phyloP scores from a whole-genome alignment of 2,113 vertebrate species.

The Dunckerocampus dactyliophorus region DNA sequence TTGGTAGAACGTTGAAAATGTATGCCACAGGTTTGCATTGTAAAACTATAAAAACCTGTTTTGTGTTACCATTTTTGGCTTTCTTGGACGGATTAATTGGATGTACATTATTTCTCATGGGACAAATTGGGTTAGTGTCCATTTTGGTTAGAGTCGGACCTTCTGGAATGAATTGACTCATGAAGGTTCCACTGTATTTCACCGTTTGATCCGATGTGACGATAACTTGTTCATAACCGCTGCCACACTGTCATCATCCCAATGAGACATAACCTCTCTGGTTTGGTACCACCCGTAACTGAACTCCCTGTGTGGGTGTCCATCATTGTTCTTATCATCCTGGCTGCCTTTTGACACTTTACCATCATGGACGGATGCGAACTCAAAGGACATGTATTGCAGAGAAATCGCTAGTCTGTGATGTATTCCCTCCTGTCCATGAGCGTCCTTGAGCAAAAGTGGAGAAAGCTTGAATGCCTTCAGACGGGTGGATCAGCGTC shows the following conservation, averaged over 20 bases:
- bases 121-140: too few species aligned
- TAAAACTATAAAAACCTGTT: too few species aligned
- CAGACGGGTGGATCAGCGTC: not conserved
- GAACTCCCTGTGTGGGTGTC: slow-evolving; percentile 6
- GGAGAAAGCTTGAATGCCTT: not conserved
- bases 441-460: not conserved
- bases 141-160: too few species aligned
- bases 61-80: too few species aligned
- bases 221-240: not conserved
- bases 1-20: too few species aligned
- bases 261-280: slow-evolving; percentile 19
- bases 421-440: not conserved
- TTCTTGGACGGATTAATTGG: too few species aligned
- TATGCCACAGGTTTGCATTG: too few species aligned
- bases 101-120: too few species aligned
- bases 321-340: slow-evolving; percentile 46
- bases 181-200: not conserved
- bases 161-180: too few species aligned
- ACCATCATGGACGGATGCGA: slow-evolving; percentile 11
- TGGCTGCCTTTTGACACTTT: slow-evolving; percentile 47
- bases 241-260: slow-evolving; percentile 47
- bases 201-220: not conserved
- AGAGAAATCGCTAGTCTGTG: not conserved
- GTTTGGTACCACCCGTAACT: slow-evolving; percentile 33
- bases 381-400: too few species aligned